Percentiles rank a stretch among this genome's conserved stretches.
These are phyloP conservation scores for Ormyrus nitidulus DNA, from an alignment of 2,888 invertebrate genomes.

Conservation along the genomic window DNA sequence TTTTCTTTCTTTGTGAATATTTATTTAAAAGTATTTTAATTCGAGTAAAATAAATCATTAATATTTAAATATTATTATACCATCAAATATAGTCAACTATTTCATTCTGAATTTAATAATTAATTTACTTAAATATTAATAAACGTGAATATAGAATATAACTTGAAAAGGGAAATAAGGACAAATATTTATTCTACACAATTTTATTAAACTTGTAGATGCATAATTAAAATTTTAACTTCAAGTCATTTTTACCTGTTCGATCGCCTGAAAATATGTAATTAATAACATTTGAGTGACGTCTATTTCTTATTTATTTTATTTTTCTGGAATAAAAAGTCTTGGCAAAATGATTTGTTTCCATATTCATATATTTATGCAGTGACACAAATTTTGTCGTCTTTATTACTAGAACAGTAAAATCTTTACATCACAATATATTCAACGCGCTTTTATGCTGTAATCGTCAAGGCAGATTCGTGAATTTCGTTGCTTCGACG, in stretches of 20 bases:
- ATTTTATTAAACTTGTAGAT: not conserved
- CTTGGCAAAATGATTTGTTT: conserved; percentile 9
- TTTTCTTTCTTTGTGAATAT: too few relatives aligned
- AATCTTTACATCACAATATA: conserved; percentile 7
- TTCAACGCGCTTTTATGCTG: not conserved
- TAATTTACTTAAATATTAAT: too few relatives aligned
- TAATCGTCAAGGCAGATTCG: not conserved
- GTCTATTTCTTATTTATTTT: not conserved
- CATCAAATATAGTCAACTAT: too few relatives aligned
- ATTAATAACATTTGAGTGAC: not conserved
- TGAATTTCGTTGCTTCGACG: not conserved
- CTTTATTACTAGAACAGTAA: conserved; percentile 8
- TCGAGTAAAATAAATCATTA: too few relatives aligned
- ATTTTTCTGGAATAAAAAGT: not conserved
- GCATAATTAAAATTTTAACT: not conserved
- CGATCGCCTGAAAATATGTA: too few relatives aligned
- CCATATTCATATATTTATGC: conserved; percentile 21
- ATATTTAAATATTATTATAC: too few relatives aligned
- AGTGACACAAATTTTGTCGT: conserved; percentile 39
- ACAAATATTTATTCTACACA: not conserved
- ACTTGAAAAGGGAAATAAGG: too few relatives aligned
- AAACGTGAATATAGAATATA: too few relatives aligned
- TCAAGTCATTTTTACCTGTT: too few relatives aligned
- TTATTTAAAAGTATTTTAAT: too few relatives aligned
- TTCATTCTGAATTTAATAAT: too few relatives aligned